Evolutionary conservation across 2,888 invertebrate species (phyloP), one percentile per base, ranked within the genome.

Genomic region (Lydus trimaculatus): DNA sequence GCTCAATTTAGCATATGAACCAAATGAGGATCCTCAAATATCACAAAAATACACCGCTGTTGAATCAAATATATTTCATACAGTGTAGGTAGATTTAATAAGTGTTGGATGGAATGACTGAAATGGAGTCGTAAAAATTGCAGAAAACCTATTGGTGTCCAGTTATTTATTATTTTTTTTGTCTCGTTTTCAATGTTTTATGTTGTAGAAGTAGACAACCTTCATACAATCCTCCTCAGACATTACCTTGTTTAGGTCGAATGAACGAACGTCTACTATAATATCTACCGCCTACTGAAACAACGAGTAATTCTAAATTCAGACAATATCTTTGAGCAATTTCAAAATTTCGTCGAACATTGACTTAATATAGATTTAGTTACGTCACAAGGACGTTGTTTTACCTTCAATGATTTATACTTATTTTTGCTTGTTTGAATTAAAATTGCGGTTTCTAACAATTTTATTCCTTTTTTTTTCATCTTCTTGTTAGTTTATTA

Each of bases 181-280:
- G n/a, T n/a, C n/a, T n/a, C n/a, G n/a, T n/a, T 20, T 63, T 60
- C 63, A 65, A 58, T 67, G 66, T 56, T 61, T 58, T 31, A 31
- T 13, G 61, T 72, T 68, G 66, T 69, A 67, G n/a, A n/a, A 67
- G 67, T 73, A 76, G 75, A 73, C 76, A 76, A 72, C 76, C 76
- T 76, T 76, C 76, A 72, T 69, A 72, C 73, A 72, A 71, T 33
- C 33, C 33, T 33, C 72, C 74, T 76, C 71, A 76, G 75, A 76
- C 76, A 73, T 75, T 72, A 71, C 76, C 76, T 73, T 76, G 75
- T 76, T 74, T 76, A 70, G 75, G 70, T 73, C 71, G 74, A 71
- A 7, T 7, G 33, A 33, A 68, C 73, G 72, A 73, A n/a, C n/a
- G n/a, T n/a, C n/a, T n/a, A n/a, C n/a, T n/a, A n/a, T n/a, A n/a